phyloP scores from a whole-genome alignment of 2,888 invertebrate species.

The Agapetus fuscipes region DNA sequence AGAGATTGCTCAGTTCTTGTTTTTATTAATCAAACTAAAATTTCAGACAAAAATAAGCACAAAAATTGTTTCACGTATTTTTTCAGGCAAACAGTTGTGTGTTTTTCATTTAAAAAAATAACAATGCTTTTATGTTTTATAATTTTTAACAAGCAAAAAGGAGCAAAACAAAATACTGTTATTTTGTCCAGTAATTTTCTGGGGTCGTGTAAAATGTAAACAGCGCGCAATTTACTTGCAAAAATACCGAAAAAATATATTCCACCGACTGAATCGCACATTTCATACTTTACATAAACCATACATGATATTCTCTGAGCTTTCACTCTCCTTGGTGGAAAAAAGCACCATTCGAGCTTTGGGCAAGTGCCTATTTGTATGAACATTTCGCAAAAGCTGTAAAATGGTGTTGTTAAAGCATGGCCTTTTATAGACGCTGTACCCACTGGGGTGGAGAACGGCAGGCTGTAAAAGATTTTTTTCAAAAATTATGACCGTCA shows the following conservation, averaged over 20 bases:
- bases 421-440: neutral
- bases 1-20: too few relatives aligned
- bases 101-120: neutral
- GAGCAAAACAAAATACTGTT: neutral
- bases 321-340: conserved; percentile 3
- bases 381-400: conserved; percentile 16
- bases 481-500: neutral
- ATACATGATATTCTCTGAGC: conserved; percentile 8
- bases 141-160: too few relatives aligned
- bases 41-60: too few relatives aligned
- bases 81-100: too few relatives aligned
- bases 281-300: conserved; percentile 11
- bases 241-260: neutral
- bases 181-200: neutral
- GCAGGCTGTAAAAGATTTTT: neutral
- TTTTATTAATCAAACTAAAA: too few relatives aligned
- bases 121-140: too few relatives aligned
- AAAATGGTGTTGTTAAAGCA: conserved; percentile 9
- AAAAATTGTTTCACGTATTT: too few relatives aligned
- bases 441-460: neutral
- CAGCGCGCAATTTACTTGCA: neutral
- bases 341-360: conserved; percentile 4
- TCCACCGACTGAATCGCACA: conserved; percentile 1
- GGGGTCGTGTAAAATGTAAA: neutral
- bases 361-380: conserved; percentile 12